Evolutionary conservation across 2,113 vertebrate genomes (phyloP).

Genomic region (Pterocles gutturalis): DNA sequence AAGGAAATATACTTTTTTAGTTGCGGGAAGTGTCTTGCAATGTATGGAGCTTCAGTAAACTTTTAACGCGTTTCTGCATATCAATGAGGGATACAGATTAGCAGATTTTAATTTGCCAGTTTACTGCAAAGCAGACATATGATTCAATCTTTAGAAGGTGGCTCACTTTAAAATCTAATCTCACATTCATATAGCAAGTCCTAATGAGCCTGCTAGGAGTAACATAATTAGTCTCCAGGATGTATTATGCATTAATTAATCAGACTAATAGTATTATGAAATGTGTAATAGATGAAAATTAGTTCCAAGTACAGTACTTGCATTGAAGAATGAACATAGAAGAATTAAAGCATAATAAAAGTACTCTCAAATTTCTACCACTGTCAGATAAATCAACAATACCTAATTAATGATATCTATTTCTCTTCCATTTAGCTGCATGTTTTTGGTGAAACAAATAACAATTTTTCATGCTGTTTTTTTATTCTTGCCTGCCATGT

Average conservation of each 20-base stretch:
- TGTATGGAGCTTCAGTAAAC: neutral
- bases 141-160: slow-evolving; percentile 77
- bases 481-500: neutral
- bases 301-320: slow-evolving; percentile 70
- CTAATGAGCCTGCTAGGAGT: slow-evolving; percentile 81
- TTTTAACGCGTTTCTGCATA: neutral
- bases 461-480: neutral
- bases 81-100: slow-evolving; percentile 49
- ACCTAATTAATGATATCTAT: slow-evolving; percentile 33
- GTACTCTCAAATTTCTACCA: slow-evolving; percentile 57
- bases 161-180: slow-evolving; percentile 75
- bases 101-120: slow-evolving; percentile 61
- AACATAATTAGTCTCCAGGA: slow-evolving; percentile 84
- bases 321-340: slow-evolving; percentile 52
- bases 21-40: neutral
- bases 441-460: slow-evolving; percentile 24
- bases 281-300: slow-evolving; percentile 82
- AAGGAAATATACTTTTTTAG: slow-evolving; percentile 31
- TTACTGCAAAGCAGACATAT: slow-evolving; percentile 61
- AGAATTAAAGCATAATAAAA: slow-evolving; percentile 65
- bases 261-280: slow-evolving; percentile 83
- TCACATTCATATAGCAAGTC: slow-evolving; percentile 73
- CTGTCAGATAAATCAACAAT: slow-evolving; percentile 49
- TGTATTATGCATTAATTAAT: slow-evolving; percentile 85
- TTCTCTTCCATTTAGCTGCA: neutral